These are phyloP conservation scores for Xenopus borealis DNA, from an alignment of 2,113 vertebrate genomes.

Conservation along the genomic window DNA sequence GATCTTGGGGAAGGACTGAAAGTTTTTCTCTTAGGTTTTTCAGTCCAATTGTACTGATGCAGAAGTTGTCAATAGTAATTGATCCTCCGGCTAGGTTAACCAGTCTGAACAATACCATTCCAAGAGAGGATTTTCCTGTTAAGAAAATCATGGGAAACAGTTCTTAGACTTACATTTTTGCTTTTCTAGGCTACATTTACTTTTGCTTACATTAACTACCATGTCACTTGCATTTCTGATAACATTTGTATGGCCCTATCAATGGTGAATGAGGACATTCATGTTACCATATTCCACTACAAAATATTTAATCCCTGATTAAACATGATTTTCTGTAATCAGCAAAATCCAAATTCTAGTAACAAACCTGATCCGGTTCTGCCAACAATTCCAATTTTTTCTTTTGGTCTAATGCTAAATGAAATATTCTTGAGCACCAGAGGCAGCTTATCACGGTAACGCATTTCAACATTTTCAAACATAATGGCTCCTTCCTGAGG, in stretches of 20 bases:
- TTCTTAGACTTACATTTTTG: background rate
- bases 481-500: conserved; percentile 65
- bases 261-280: too few relatives aligned
- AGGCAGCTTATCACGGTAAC: conserved; percentile 67
- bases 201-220: too few relatives aligned
- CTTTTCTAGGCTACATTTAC: too few relatives aligned
- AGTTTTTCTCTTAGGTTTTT: conserved; percentile 72
- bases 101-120: conserved; percentile 70
- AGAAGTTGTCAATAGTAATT: conserved; percentile 68
- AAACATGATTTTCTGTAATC: too few relatives aligned
- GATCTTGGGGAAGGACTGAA: conserved; percentile 78
- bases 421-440: conserved; percentile 70
- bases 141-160: background rate
- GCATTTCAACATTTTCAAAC: conserved; percentile 72
- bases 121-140: conserved; percentile 72
- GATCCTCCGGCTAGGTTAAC: conserved; percentile 69
- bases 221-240: too few relatives aligned
- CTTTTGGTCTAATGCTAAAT: conserved; percentile 66
- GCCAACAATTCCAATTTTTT: conserved; percentile 74
- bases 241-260: too few relatives aligned
- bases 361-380: conserved; percentile 73
- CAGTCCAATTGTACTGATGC: conserved; percentile 67
- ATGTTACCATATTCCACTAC: too few relatives aligned
- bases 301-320: too few relatives aligned
- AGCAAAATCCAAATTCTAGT: too few relatives aligned